A percentile compares a stretch with the other conserved stretches of the same genome.
These are phyloP conservation scores for Plagodis dolabraria DNA, from an alignment of 2,888 invertebrate genomes.

Conservation along the genomic window DNA sequence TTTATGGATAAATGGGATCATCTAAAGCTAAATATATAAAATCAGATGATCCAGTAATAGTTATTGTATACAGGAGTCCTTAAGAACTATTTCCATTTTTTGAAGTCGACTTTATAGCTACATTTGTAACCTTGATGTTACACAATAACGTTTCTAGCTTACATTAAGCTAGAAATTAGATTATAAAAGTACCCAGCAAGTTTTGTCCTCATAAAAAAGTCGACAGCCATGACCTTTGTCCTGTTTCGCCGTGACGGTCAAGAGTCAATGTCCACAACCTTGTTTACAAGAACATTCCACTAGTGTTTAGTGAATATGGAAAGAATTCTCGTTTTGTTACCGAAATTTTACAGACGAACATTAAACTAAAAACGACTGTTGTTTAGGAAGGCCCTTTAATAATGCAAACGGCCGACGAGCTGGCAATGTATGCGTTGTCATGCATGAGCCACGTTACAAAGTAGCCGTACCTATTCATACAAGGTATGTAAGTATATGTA, in stretches of 20 bases:
- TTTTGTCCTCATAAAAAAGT: background rate
- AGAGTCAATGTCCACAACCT: slow-evolving; percentile 18
- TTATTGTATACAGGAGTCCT: too few relatives aligned
- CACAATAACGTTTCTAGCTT: too few relatives aligned
- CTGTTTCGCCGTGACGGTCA: slow-evolving; percentile 17
- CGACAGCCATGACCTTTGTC: slow-evolving; percentile 4
- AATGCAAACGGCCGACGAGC: slow-evolving; percentile 56
- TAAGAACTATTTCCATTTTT: too few relatives aligned
- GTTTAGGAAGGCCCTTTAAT: slow-evolving; percentile 59
- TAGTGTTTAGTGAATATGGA: slow-evolving; percentile 35
- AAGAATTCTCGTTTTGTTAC: slow-evolving; percentile 40
- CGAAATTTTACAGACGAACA: slow-evolving; percentile 49
- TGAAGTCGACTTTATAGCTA: too few relatives aligned
- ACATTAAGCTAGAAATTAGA: too few relatives aligned
- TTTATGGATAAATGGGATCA: too few relatives aligned
- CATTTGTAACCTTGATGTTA: too few relatives aligned
- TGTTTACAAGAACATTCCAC: slow-evolving; percentile 16
- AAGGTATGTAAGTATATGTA: slow-evolving; percentile 13
- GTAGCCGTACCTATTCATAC: slow-evolving; percentile 8
- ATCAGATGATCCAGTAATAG: too few relatives aligned
- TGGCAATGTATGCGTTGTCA: slow-evolving; percentile 61
- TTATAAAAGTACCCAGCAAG: background rate
- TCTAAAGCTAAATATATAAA: too few relatives aligned
- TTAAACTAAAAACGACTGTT: slow-evolving; percentile 60
- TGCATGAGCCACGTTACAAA: slow-evolving; percentile 52